Evolutionary conservation across 1,140 invertebrate genomes (phyloP), one percentile per base, ranked within the genome.

Genomic region (Copidosoma floridanum): DNA sequence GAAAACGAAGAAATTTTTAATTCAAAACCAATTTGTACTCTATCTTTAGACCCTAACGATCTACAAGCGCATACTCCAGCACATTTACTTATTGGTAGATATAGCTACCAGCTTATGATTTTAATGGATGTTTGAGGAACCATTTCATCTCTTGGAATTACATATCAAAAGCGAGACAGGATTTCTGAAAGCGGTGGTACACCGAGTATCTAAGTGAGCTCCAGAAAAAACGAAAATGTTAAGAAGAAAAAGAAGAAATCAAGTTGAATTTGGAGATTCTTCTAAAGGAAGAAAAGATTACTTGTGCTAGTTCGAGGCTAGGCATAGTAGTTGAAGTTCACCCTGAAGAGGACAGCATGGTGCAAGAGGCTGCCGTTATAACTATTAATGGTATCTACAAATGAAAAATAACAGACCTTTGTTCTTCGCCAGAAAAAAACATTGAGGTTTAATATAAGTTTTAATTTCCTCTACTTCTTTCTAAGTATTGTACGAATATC

Each of bases 211-310:
- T 72, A 2, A 46, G 43, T 8, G 57, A 66, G 26, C 52, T 74
- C 6, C 70, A 76, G 50, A 44, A 66, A 26, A 48, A 70, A 10
- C 14, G 40, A 4, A 76, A 78, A 63, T 76, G 73, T 73, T 11
- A 3, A 57, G 27, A 58, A 62, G n/a, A 24, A 75, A n/a, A n/a
- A n/a, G 7, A 46, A 59, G 43, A 46, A 26, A 8, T 53, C 2
- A 41, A 56, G 41, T 37, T 43, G 7, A 48, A 23, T 4, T 37
- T 16, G 1, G 18, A 57, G 10, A 54, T 63, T 16, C 47, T 63
- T 3, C 24, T 63, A 26, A 63, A 57, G 40, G 61, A 63, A 24
- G 41, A 57, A 29, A 57, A 57, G 14, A 1, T 38, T 1, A 43
- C 52, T 7, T 55, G 52, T 14, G 55, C 44, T 12, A 20, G 41